Evolutionary conservation across 2,888 invertebrate genomes (phyloP), one percentile per base, ranked within the genome.

Genomic region (Schizotus pectinicornis): DNA sequence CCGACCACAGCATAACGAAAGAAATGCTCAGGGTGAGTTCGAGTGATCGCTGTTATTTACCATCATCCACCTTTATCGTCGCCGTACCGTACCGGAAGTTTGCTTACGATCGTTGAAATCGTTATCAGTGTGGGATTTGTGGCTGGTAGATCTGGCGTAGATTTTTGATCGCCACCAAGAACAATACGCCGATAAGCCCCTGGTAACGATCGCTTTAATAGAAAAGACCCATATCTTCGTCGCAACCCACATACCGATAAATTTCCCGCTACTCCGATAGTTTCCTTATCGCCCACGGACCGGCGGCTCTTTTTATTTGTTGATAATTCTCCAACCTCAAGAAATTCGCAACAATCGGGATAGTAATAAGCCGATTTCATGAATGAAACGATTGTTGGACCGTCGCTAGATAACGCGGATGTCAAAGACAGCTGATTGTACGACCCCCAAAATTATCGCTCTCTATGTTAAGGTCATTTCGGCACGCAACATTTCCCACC

Each of bases 1-100:
- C 97, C 54, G 97, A 95, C 77, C 90, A 94, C 81, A 95, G 95
- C 82, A 91, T 97, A 82, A 88, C 89, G 56, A 83, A 90, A 70
- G 84, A 89, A 59, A 92, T 96, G 75, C 84, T 98, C 67, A 89
- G 91, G 85, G 97, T 97, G 84, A 91, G 94, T 89, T 41, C 38
- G 7, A 38, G 38, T 30, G 12, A 43, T 22, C 46, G 1, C 31
- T n/a, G n/a, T 34, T 34, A 47, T 37, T 22, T 22, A n/a, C n/a
- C 5, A 22, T 22, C 5, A 22, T 22, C 22, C 22, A 22, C 22
- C 22, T 22, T 22, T 22, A 22, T 22, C 22, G 22, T n/a, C n/a
- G n/a, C n/a, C n/a, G n/a, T n/a, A n/a, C 22, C 14, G n/a, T 9
- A 41, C 11, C 50, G 68, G 68, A 68, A 68, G 68, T 68, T 68